phyloP scores from a whole-genome alignment of 2,797 vertebrate genomes.

The Pelochelys cantorii region DNA sequence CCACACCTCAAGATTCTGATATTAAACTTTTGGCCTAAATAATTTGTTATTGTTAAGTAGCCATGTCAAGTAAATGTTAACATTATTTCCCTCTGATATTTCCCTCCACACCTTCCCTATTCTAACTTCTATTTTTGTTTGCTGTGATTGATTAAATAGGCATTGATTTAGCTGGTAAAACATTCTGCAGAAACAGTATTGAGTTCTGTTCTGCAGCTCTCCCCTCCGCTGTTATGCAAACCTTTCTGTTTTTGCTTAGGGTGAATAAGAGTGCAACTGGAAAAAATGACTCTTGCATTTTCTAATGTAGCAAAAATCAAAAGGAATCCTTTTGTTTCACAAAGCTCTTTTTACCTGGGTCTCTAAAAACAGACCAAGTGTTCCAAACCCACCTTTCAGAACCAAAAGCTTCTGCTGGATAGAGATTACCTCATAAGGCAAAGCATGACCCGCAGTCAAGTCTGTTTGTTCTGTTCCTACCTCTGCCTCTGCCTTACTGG shows the following conservation, averaged over 20 bases:
- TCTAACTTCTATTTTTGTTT: not conserved
- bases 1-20: not conserved
- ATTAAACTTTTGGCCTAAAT: not conserved
- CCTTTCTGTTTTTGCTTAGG: accelerated
- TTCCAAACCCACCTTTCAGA: not conserved
- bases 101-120: not conserved
- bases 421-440: not conserved
- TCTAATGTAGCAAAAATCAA: not conserved
- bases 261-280: not conserved
- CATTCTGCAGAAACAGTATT: not conserved
- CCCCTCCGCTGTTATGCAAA: accelerated
- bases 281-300: not conserved
- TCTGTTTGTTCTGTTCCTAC: not conserved
- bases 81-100: not conserved
- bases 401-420: not conserved
- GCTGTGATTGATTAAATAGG: not conserved
- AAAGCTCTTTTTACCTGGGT: not conserved
- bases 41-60: not conserved
- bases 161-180: not conserved
- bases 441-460: not conserved
- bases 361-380: not conserved
- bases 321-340: not conserved
- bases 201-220: not conserved
- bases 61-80: accelerated
- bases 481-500: not conserved